Base-by-base conservation (phyloP, 2,888 invertebrate species). In the Drosophila mercatorum region DNA sequence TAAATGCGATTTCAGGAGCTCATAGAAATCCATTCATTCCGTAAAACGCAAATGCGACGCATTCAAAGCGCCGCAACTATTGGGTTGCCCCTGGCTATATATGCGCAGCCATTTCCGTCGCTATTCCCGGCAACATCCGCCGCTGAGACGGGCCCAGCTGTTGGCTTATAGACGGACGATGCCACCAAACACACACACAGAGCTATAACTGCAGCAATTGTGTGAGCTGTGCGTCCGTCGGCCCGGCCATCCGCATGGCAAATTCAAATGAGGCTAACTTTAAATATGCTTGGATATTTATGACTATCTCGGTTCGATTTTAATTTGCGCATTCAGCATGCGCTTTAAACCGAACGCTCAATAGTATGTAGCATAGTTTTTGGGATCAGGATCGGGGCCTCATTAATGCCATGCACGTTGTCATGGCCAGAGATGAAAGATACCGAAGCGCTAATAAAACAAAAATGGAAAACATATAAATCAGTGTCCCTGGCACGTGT, bases 391-490 rank as follows among this genome's bases (percentile, higher is more conserved):
- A 12, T n/a, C 34, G 47, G 11, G 52, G 49, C 41, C 85, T 88
- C 86, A 89, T 86, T 86, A 86, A 86, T 86, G 88, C 90, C 62
- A 74, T 63, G 85, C 85, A 86, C 90, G 85, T 84, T 87, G 89
- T 47, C 49, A 49, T 52, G 68, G 60, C 51, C 43, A 49, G 38
- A 59, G 58, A 60, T 61, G 56, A 63, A 52, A 79, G 79, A 89
- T 87, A 89, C 76, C 65, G 40, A 36, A 17, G 58, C 85, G 79
- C 85, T 84, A 87, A 84, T 84, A 84, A 84, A 84, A 89, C 84
- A 84, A 87, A 88, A 84, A 89, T 84, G 84, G 85, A 87, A 89
- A 89, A 84, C 88, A 89, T 84, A 84, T 84, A 84, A 84, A 84
- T 84, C 84, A 83, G 84, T 84, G 83, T 88, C 84, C 89, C 89